Conservation (phyloP, 2,797 vertebrate species). For the Eidolon dupreanum region DNA sequence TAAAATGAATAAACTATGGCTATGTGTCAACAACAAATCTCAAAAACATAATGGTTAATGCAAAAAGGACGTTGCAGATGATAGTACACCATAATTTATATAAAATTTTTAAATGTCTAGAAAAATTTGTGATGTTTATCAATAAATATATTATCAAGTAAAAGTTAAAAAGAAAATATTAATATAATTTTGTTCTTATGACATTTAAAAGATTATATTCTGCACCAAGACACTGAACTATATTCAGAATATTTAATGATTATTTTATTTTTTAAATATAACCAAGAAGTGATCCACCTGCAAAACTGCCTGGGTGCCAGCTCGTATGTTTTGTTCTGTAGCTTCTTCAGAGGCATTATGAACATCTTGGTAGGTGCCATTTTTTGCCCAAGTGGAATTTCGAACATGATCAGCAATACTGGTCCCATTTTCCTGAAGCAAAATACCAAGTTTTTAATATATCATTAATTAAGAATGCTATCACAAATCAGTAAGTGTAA, state of each 20-base stretch:
- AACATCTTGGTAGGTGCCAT: constrained; percentile 87
- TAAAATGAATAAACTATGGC: constrained; percentile 15
- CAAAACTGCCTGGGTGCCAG: constrained; percentile 94
- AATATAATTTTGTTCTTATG: background rate
- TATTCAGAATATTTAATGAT: constrained; percentile 14
- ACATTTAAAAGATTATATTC: constrained; percentile 5
- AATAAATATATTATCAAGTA: background rate
- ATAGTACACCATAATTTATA: background rate
- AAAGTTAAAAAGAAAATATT: background rate
- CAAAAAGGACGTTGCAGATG: background rate
- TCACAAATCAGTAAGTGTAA: background rate
- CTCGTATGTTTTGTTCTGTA: constrained; percentile 92
- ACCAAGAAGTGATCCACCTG: constrained; percentile 89
- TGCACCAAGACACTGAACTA: background rate
- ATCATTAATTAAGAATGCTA: constrained; percentile 47
- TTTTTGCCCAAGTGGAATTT: constrained; percentile 88
- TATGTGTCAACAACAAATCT: background rate
- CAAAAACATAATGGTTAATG: constrained; percentile 5
- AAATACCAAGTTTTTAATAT: constrained; percentile 32
- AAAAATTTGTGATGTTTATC: background rate
- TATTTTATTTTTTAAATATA: background rate
- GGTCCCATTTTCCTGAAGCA: constrained; percentile 86
- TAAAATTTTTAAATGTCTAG: background rate
- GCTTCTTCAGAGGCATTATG: constrained; percentile 89
- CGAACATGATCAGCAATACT: constrained; percentile 83